Base-by-base conservation (phyloP, 1,140 invertebrate genomes). In the Cotesia glomerata region DNA sequence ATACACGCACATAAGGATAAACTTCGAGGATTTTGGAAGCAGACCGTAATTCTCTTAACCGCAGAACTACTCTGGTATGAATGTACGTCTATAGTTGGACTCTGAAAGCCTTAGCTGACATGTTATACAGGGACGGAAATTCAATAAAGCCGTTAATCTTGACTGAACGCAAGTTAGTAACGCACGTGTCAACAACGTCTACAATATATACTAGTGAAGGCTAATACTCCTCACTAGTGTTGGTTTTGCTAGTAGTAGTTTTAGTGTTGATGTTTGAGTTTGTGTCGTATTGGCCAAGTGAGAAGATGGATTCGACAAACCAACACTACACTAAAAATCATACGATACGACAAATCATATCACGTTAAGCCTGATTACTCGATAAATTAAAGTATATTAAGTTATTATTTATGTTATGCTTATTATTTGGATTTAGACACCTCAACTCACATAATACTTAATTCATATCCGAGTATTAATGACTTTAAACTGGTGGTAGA, bases 141-240 rank as follows among this genome's bases (percentile, higher is more conserved):
- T 79, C 78, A 78, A 79, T 78, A 77, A 75, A 79, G 74, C 75
- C 74, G 75, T 76, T 78, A 78, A 75, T 77, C 76, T 78, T 75
- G 58, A 72, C 39, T 73, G 72, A 65, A 74, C 71, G 58, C 63
- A 32, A 64, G 64, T 36, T 62, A 35, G 35, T 34, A 39, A 26
- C 49, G 39, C 39, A 64, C 45, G 69, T 58, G 62, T 56, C 63
- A 36, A 16, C 14, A 56, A 39, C 14, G 26, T 59, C 45, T 59
- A 51, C 16, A 36, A 26, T 26, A 26, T 26, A 26, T 26, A 26
- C 26, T 26, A 61, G 54, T 45, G 8, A 45, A 45, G 39, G 39
- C 39, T 45, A 45, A 45, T 45, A 45, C 39, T 45, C 39, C 7
- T 8, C 7, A 5, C 8, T 45, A 5, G 11, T 45, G 11, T 45